phyloP scores from a whole-genome alignment of 2,113 vertebrate species.

The Vidua macroura region DNA sequence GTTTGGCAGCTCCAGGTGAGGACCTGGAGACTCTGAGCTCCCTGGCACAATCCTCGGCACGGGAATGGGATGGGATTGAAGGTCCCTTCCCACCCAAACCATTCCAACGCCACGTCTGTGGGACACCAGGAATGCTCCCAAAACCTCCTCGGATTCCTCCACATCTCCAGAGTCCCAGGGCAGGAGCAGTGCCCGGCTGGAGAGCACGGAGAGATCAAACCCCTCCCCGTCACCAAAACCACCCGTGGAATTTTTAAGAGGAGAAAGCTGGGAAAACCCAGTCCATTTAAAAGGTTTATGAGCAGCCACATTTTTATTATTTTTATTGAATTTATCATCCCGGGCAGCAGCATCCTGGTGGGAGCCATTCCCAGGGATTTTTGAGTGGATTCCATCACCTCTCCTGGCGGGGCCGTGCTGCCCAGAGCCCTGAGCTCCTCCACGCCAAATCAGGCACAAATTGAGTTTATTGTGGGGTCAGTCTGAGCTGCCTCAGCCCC shows the following conservation, averaged over 20 bases:
- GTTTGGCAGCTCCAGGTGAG: not conserved
- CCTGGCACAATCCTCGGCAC: not conserved
- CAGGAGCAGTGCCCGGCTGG: not conserved
- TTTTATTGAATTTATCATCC: not conserved
- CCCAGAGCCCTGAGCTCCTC: not conserved
- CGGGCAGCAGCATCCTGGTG: not conserved
- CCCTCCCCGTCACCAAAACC: not conserved
- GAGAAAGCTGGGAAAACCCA: not conserved
- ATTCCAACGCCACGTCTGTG: fast-evolving
- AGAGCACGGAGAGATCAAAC: not conserved
- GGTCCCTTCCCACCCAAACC: not conserved
- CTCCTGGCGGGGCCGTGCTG: not conserved
- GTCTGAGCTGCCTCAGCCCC: not conserved
- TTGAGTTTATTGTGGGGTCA: not conserved
- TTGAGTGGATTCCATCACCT: not conserved
- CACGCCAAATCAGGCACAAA: not conserved
- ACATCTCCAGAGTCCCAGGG: not conserved
- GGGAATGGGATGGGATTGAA: not conserved
- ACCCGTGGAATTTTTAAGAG: not conserved
- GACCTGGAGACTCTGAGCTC: not conserved
- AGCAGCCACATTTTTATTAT: not conserved
- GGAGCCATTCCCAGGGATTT: not conserved
- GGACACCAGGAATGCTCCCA: not conserved
- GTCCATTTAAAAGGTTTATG: not conserved
- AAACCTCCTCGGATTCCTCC: not conserved